A percentile compares a stretch with the other conserved stretches of the same genome.
These are phyloP conservation scores for Dendrocincla tyrannina DNA, from an alignment of 2,797 vertebrate genomes.

Conservation along the genomic window DNA sequence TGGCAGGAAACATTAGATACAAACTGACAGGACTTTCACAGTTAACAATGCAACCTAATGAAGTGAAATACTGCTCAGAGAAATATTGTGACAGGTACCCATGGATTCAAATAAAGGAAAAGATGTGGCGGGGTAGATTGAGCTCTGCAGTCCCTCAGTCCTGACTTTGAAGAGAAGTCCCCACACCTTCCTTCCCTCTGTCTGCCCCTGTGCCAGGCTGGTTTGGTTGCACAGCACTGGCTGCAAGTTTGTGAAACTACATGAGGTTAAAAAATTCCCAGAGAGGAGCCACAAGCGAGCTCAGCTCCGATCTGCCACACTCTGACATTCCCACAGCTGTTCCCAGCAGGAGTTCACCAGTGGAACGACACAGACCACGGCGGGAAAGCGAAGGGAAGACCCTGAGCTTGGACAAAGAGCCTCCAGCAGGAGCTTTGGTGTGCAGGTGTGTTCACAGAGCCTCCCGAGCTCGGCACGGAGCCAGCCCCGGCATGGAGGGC, in stretches of 20 bases:
- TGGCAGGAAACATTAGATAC: conserved; percentile 57
- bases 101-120: not conserved
- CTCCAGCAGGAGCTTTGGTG: rapidly evolving
- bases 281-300: not conserved
- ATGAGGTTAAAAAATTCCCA: not conserved
- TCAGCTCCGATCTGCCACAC: not conserved
- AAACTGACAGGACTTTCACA: conserved; percentile 37
- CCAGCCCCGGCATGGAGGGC: not conserved
- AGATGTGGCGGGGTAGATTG: not conserved
- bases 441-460: not conserved
- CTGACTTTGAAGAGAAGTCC: not conserved
- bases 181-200: not conserved
- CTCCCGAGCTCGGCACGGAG: rapidly evolving
- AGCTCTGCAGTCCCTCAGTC: not conserved
- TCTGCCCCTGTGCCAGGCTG: not conserved
- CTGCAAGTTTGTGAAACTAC: not conserved
- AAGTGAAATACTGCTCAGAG: conserved; percentile 18
- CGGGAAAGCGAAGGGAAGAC: not conserved
- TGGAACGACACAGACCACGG: rapidly evolving
- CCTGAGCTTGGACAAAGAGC: rapidly evolving
- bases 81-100: conserved; percentile 42
- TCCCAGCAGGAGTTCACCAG: not conserved
- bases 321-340: not conserved
- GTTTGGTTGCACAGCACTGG: not conserved
- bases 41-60: conserved; percentile 52